Conservation (phyloP, 2,888 invertebrate genomes). For the Leucoma salicis region DNA sequence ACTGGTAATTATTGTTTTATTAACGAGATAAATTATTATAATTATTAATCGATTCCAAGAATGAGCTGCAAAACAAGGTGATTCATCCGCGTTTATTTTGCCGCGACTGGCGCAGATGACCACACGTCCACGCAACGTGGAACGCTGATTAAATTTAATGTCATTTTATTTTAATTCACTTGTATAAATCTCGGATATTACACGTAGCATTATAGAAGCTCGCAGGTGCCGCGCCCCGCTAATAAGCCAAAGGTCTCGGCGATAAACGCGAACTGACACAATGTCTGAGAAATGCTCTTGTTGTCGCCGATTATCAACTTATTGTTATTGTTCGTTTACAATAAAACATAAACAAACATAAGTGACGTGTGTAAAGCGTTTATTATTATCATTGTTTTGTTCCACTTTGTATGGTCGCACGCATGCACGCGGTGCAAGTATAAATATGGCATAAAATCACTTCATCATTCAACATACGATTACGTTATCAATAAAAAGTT, state of each 20-base stretch:
- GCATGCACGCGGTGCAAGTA: conserved; percentile 11
- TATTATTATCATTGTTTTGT: conserved; percentile 21
- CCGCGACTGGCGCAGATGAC: conserved; percentile 52
- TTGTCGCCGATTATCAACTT: conserved; percentile 25
- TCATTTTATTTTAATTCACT: conserved; percentile 74
- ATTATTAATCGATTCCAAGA: conserved; percentile 75
- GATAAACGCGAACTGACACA: conserved; percentile 52
- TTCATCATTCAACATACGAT: neutral
- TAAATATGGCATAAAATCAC: conserved; percentile 10
- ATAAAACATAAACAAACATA: conserved; percentile 20
- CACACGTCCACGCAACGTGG: conserved; percentile 56
- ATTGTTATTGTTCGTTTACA: conserved; percentile 21
- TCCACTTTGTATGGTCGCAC: conserved; percentile 23
- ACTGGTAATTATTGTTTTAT: conserved; percentile 78
- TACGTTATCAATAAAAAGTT: neutral
- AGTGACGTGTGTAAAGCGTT: conserved; percentile 19
- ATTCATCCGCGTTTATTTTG: conserved; percentile 66
- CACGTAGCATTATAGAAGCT: conserved; percentile 57
- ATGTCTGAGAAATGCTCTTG: conserved; percentile 41
- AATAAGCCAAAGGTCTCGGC: conserved; percentile 53
- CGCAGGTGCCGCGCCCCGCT: conserved; percentile 53
- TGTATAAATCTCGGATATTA: conserved; percentile 69
- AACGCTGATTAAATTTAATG: conserved; percentile 72
- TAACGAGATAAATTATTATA: conserved; percentile 73
- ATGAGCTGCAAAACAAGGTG: conserved; percentile 77